A percentile compares a stretch with the other conserved stretches of the same genome.
Evolutionary conservation across 2,113 vertebrate genomes (phyloP).

Genomic region (Pluvialis apricaria): DNA sequence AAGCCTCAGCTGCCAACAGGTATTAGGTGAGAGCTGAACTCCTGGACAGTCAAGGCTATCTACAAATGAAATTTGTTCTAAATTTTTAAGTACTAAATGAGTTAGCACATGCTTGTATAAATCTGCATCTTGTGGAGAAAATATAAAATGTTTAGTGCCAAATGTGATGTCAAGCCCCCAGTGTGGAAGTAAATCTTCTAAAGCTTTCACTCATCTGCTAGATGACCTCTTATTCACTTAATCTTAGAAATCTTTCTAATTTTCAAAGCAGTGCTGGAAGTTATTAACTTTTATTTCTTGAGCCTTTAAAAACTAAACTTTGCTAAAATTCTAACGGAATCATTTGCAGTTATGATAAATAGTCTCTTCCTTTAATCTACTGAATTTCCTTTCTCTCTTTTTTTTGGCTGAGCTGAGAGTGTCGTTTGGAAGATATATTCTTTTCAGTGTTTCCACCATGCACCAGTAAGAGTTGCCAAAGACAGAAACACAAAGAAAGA

Average conservation of each 20-base stretch:
- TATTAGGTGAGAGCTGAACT: not conserved
- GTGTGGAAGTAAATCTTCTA: not conserved
- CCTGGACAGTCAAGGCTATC: not conserved
- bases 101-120: not conserved
- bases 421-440: not conserved
- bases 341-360: not conserved
- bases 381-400: not conserved
- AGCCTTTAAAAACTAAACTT: not conserved
- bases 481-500: constrained; percentile 9
- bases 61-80: not conserved
- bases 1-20: not conserved
- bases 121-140: not conserved
- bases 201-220: not conserved
- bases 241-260: not conserved
- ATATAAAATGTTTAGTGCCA: not conserved
- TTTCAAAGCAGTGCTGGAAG: not conserved
- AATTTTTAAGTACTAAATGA: not conserved
- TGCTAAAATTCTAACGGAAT: not conserved
- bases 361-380: not conserved
- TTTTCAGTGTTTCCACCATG: not conserved
- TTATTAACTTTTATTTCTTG: not conserved
- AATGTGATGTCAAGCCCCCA: not conserved
- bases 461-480: not conserved
- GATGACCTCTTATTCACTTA: not conserved
- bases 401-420: not conserved